phyloP scores from a whole-genome alignment of 2,113 vertebrate species.

The Cynopterus brachyotis region DNA sequence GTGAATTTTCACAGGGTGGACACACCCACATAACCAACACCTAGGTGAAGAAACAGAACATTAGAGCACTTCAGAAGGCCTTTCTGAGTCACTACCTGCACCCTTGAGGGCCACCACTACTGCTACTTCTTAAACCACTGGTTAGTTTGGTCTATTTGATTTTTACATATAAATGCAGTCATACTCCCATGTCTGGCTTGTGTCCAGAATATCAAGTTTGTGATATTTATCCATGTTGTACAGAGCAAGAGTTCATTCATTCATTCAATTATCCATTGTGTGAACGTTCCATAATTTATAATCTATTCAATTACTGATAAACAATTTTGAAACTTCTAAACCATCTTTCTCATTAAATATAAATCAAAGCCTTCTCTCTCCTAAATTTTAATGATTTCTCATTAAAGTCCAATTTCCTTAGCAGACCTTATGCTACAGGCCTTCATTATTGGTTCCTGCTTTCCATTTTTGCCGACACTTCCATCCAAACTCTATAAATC shows the following conservation, averaged over 20 bases:
- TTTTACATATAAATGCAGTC: not conserved
- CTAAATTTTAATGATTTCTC: too few relatives aligned
- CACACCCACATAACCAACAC: not conserved
- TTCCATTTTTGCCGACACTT: not conserved
- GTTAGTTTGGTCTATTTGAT: constrained; percentile 11
- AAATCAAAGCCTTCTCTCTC: not conserved
- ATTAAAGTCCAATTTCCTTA: not conserved
- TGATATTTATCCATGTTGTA: not conserved
- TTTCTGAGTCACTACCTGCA: not conserved
- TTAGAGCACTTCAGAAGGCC: not conserved
- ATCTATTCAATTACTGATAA: constrained; percentile 19
- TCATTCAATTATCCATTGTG: not conserved
- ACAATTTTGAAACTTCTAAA: constrained; percentile 8
- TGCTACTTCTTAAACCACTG: not conserved
- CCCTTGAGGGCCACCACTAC: not conserved
- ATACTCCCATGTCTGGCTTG: not conserved
- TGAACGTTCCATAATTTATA: not conserved
- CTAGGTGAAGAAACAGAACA: not conserved
- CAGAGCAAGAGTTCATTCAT: not conserved
- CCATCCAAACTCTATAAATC: not conserved
- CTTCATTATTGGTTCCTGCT: not conserved
- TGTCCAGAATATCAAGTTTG: not conserved
- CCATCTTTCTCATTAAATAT: not conserved
- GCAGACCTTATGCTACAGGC: not conserved
- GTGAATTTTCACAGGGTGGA: not conserved